Base-by-base conservation (phyloP, 2,797 vertebrate genomes). In the Eremophila alpestris region DNA sequence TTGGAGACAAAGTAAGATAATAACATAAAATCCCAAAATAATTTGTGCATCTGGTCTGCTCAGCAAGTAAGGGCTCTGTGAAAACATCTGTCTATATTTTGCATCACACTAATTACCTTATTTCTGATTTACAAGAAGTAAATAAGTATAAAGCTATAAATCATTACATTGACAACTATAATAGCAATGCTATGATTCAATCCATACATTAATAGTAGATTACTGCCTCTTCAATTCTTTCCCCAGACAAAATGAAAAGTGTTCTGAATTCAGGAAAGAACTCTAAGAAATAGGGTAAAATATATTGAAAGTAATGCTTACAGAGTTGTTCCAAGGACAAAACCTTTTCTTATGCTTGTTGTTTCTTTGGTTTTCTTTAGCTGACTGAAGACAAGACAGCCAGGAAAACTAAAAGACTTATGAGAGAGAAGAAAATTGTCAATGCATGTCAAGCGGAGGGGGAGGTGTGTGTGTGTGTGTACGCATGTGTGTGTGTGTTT, bases 231-330 rank as follows among this genome's bases (percentile, higher is more conserved):
- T 36, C 26, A 58, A 26, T 68, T 75, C 4, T 74, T 71, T 83
- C 36, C 46, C 11, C 26, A 87, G 63, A 87, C 3, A 16, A 69
- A 91, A 83, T 27, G 11, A 51, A 81, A 89, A 71, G 26, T 5
- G n/a, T 43, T 85, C 69, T 94, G 45, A 94, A 86, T 94, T 97
- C 93, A 89, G 92, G 78, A 81, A 96, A 96, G 59, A 93, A 95
- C 62, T 90, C 56, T 17, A 43, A 65, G 67, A 92, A 93, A 95
- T 30, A 89, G 34, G 46, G 85, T 70, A 90, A 89, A 97, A 92
- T 54, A 63, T 54, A 10, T 11, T 81, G 21, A 87, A 92, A 84
- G 22, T 54, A 48, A 76, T 11, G 5, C 23, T 52, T 16, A 46
- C 43, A 83, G 12, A 79, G 13, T 10, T 63, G 6, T 8, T 69